Base-by-base conservation (phyloP, 2,113 vertebrate genomes). In the Pavo muticus region DNA sequence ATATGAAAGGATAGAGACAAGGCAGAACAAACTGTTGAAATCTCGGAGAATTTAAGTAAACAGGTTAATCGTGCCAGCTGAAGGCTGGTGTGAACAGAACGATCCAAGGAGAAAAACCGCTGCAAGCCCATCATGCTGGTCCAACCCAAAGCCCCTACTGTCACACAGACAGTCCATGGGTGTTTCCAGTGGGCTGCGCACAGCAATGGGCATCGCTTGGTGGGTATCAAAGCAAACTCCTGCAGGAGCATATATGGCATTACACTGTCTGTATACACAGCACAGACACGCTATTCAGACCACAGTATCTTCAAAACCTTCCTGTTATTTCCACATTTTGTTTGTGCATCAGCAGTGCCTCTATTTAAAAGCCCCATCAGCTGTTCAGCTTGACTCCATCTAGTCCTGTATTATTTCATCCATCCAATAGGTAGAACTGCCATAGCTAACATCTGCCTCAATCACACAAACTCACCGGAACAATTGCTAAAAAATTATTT, bases 401-500 rank as follows among this genome's bases (percentile, higher is more conserved):
- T 40, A 40, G 39, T 11, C 39, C 39, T 40, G 11, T 40, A 40
- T 40, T 40, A 40, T 40, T 40, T 40, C 11, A 40, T 40, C 39
- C 39, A 40, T 40, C 39, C 39, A 40, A 40, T 40, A 40, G 39
- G 39, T 40, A 40, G 39, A 40, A 40, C 39, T 40, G 39, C 39
- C 39, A 40, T 11, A 40, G 39, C 39, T 40, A 40, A 40, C 39
- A 40, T 40, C 39, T 40, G 39, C 39, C 39, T 40, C 39, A 40
- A 40, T 40, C 39, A 40, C 39, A 40, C 39, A 40, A 40, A 40
- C 39, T 40, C 39, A 11, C 9, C 11, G 7, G 39, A 40, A 40
- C 39, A 40, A 40, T 40, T 84, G 90, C 91, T 95, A 73, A 86
- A 93, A 94, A 97, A 97, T 94, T 93, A 96, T 96, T 95, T 92